Conservation (phyloP, 2,113 vertebrate genomes). For the Macquaria ambigua region DNA sequence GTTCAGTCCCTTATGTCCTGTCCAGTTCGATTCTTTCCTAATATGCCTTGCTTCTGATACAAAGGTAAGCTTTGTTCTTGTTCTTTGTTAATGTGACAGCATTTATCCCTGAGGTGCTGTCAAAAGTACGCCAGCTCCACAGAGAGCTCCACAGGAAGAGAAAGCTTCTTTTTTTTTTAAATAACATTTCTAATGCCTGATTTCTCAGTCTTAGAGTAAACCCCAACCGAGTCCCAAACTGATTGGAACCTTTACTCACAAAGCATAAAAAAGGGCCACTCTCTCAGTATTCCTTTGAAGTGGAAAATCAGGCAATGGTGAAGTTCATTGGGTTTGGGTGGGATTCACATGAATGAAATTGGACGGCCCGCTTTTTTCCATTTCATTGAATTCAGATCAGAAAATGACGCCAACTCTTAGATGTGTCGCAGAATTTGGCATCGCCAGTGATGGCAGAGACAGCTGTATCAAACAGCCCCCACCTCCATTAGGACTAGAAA, state of each 20-base stretch:
- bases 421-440: conserved; percentile 63
- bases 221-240: conserved; percentile 39
- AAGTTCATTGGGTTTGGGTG: conserved; percentile 66
- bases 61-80: conserved; percentile 50
- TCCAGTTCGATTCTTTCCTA: conserved; percentile 30
- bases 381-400: conserved; percentile 67
- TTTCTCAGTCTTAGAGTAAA: conserved; percentile 43
- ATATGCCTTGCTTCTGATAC: conserved; percentile 12
- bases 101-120: conserved; percentile 54
- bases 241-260: conserved; percentile 48
- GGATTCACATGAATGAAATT: conserved; percentile 64
- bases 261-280: conserved; percentile 26
- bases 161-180: conserved; percentile 8
- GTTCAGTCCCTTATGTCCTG: conserved; percentile 14
- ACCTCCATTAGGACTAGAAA: conserved; percentile 19
- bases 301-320: conserved; percentile 64
- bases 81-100: conserved; percentile 41
- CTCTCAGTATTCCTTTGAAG: conserved; percentile 65
- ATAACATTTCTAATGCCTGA: conserved; percentile 29
- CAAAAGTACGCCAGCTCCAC: conserved; percentile 50
- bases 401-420: conserved; percentile 53
- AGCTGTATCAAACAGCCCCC: conserved; percentile 35
- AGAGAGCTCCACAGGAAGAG: conserved; percentile 38
- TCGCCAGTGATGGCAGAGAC: conserved; percentile 25
- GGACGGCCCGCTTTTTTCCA: conserved; percentile 48